These are phyloP conservation scores for Drosophila anomalata DNA, from an alignment of 2,888 invertebrate species.

Conservation along the genomic window DNA sequence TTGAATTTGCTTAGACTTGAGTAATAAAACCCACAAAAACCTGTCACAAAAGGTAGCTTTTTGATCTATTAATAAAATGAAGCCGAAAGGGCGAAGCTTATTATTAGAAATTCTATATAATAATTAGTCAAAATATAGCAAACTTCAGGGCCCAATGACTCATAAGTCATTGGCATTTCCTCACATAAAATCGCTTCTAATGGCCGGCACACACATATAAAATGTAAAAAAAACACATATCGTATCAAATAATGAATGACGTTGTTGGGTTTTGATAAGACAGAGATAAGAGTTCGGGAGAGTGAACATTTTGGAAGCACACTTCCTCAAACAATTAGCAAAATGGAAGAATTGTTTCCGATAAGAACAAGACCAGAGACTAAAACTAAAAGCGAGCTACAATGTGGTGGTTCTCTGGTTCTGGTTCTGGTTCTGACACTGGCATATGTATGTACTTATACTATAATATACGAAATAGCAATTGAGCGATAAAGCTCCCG, in stretches of 20 bases:
- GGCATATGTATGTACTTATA: constrained; percentile 10
- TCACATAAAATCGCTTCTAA: constrained; percentile 13
- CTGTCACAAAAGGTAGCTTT: not conserved
- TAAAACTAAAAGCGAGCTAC: constrained; percentile 22
- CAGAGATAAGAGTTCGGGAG: not conserved
- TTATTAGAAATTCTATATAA: not conserved
- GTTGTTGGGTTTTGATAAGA: constrained; percentile 49
- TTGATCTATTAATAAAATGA: constrained; percentile 1
- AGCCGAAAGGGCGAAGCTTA: not conserved
- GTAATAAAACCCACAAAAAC: constrained; percentile 8
- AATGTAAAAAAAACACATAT: constrained; percentile 5
- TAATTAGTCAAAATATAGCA: not conserved
- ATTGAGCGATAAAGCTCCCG: constrained; percentile 44
- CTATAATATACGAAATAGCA: constrained; percentile 21
- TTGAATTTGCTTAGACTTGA: constrained; percentile 49
- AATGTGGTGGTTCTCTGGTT: constrained; percentile 27
- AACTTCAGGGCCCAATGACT: not conserved
- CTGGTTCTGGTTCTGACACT: constrained; percentile 4
- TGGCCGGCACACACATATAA: not conserved
- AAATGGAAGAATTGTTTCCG: constrained; percentile 51
- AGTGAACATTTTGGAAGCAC: constrained; percentile 38
- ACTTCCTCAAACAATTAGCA: constrained; percentile 70
- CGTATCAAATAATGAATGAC: constrained; percentile 42
- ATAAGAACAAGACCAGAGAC: constrained; percentile 46
- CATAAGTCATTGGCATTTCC: constrained; percentile 19